Evolutionary conservation across 2,888 invertebrate species (phyloP).

Genomic region (Zhuqinia jingwanae): DNA sequence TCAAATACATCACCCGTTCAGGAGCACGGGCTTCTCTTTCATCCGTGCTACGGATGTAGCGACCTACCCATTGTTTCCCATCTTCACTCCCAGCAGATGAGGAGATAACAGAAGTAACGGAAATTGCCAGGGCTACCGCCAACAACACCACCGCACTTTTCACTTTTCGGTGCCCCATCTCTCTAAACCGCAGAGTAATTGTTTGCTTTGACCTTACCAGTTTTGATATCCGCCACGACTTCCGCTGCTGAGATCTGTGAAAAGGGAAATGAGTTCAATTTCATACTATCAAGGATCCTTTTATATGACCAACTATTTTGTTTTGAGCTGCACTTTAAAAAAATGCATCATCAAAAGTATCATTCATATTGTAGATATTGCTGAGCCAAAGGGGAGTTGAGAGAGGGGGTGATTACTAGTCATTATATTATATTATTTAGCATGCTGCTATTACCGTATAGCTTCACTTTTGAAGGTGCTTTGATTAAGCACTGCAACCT

Average conservation of each 20-base stretch:
- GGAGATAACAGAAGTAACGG: not conserved
- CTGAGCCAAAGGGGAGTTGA: not conserved
- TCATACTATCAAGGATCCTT: conserved; percentile 40
- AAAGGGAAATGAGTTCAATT: conserved; percentile 71
- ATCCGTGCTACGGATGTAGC: conserved; percentile 48
- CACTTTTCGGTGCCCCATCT: conserved; percentile 31
- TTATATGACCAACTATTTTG: conserved; percentile 66
- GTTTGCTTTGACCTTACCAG: too few relatives aligned
- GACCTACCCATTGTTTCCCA: conserved; percentile 54
- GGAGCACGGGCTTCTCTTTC: conserved; percentile 57
- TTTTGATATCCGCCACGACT: conserved; percentile 7
- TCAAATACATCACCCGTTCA: conserved; percentile 69
- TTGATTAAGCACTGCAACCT: not conserved
- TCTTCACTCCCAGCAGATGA: not conserved
- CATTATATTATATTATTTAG: too few relatives aligned
- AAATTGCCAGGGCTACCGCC: not conserved
- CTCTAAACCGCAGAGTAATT: not conserved
- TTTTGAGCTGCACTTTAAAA: conserved; percentile 21
- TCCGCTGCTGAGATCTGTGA: conserved; percentile 59
- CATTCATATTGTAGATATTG: not conserved
- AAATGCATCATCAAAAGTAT: conserved; percentile 17
- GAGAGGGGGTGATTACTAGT: not conserved
- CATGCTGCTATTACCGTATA: not conserved
- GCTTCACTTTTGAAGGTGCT: not conserved
- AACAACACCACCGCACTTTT: conserved; percentile 22